Evolutionary conservation across 37 sponge, comb jelly and placozoan species (phyloP), one percentile per base, ranked within the genome.

Genomic region (Dysidea cf. avara): DNA sequence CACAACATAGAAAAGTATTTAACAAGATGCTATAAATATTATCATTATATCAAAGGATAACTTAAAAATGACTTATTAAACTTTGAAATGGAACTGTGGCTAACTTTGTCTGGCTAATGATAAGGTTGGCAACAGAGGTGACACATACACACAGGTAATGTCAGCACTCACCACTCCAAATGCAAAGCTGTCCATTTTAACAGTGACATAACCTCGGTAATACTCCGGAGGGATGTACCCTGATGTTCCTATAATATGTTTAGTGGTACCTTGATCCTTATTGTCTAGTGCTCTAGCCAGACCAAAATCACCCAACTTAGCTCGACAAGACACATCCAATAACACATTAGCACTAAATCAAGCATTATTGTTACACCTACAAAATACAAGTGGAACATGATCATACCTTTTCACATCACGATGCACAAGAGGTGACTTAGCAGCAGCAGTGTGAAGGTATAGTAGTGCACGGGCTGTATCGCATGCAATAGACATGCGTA

Each of bases 151-250:
- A n/a, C n/a, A n/a, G n/a, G n/a, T n/a, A n/a, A n/a, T n/a, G n/a
- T 2, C 32, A n/a, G n/a, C n/a, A 51, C 90, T 67, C 57, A 92
- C 93, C 71, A 96, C 97, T 71, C 97, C 97, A 86, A 89, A 96
- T 18, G 80, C 86, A 71, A 74, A 96, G 5, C 83, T 63, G 36
- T 96, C 97, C 77, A 89, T 81, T 50, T 92, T 96, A 20, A 81
- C 77, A n/a, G 94, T 89, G 66, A 96, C 89, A 17, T 56, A 39
- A 18, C 97, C 97, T 7, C 69, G 61, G 47, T 83, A 80, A 58
- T 92, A 92, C 69, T 96, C 97, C 0, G 94, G 94, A n/a, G 97
- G 90, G 16, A 96, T 89, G 75, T 96, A 96, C 0, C 97, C 97
- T 20, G 93, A 89, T 21, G 97, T 96, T 1, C 97, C 97, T 21